phyloP scores from a whole-genome alignment of 2,888 invertebrate genomes.

The Thecophora atra region DNA sequence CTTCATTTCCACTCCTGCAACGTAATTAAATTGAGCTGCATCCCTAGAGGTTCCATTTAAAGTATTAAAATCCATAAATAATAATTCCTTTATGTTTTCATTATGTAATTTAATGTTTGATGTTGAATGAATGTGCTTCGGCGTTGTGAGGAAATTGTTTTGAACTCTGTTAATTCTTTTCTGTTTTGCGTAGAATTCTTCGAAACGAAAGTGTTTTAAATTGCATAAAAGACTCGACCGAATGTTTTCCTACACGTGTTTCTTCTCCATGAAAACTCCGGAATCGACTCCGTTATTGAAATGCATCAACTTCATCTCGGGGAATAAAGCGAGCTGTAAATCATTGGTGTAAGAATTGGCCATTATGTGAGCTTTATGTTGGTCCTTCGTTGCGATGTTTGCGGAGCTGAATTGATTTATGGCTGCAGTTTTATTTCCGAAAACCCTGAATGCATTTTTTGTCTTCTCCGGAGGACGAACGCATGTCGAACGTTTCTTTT shows the following conservation, averaged over 20 bases:
- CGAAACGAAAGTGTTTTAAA: no score
- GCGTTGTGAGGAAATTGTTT: no score
- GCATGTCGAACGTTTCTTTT: background rate
- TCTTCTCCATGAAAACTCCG: background rate
- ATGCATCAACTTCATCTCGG: background rate
- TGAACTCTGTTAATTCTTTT: no score
- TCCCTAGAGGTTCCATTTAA: no score
- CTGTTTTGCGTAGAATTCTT: no score
- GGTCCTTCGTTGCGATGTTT: background rate
- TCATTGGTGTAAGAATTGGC: background rate
- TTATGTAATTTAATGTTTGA: no score
- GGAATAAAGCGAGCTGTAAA: background rate
- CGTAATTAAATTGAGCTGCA: no score
- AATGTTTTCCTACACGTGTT: background rate
- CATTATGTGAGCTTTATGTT: background rate
- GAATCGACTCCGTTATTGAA: background rate
- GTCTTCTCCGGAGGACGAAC: background rate
- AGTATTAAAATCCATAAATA: no score
- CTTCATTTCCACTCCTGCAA: no score
- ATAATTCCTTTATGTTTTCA: no score
- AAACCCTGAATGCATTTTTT: conserved; percentile 3
- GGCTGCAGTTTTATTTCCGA: background rate
- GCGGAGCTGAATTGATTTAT: background rate
- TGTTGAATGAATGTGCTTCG: no score
- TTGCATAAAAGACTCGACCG: no score